A percentile compares a stretch with the other conserved stretches of the same genome.
Conservation (phyloP, 2,113 vertebrate species). For the Plecturocebus donacophilus region DNA sequence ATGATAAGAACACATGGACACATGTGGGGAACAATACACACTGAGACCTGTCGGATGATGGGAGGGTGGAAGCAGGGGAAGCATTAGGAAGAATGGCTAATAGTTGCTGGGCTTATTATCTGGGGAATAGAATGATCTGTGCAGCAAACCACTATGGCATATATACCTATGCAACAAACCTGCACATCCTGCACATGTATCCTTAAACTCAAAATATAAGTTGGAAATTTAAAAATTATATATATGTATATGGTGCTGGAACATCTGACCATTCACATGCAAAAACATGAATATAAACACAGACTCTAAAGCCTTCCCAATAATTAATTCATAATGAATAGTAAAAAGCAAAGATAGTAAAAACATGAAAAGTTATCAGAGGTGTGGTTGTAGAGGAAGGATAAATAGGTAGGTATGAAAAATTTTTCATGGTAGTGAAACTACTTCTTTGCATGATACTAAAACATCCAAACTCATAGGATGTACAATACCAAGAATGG, state of each 20-base stretch:
- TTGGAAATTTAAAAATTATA: no score
- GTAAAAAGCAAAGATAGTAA: neutral
- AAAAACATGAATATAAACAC: neutral
- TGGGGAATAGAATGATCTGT: no score
- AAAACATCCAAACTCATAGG: neutral
- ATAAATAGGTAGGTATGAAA: neutral
- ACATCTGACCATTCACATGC: neutral
- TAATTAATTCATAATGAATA: neutral
- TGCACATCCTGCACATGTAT: no score
- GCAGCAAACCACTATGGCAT: no score
- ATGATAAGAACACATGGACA: no score
- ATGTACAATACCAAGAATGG: neutral
- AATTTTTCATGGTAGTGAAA: neutral
- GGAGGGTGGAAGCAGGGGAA: rapidly evolving
- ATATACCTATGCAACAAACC: no score
- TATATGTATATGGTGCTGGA: neutral
- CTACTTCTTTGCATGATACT: neutral
- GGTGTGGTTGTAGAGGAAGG: neutral
- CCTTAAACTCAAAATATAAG: no score
- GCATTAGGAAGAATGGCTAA: no score
- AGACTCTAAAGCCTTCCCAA: neutral
- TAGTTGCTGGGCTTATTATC: no score
- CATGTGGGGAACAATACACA: no score
- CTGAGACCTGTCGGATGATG: no score
- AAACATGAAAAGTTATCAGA: neutral